Evolutionary conservation across 2,113 vertebrate species (phyloP).

Genomic region (Rhinoptilus africanus): DNA sequence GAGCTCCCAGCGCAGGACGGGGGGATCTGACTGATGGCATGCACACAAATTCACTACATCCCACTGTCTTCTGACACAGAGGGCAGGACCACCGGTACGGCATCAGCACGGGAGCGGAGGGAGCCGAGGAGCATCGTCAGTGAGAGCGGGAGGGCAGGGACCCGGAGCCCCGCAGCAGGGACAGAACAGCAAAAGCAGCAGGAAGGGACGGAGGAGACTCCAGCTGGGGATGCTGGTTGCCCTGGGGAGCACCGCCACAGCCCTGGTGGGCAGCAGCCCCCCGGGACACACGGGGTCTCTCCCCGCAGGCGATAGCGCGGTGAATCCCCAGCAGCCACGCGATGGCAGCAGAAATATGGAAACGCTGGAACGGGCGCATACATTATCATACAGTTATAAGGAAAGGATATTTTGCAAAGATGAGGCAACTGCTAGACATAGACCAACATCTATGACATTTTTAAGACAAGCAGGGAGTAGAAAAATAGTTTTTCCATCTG

Average conservation of each 20-base stretch:
- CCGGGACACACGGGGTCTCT: background rate
- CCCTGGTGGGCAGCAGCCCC: background rate
- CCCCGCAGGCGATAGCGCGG: background rate
- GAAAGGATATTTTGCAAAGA: background rate
- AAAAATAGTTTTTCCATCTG: background rate
- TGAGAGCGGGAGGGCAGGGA: background rate
- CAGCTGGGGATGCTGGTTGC: background rate
- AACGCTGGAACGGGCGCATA: background rate
- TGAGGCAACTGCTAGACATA: background rate
- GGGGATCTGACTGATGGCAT: background rate
- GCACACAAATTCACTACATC: accelerated
- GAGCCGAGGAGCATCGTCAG: background rate
- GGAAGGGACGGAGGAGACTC: background rate
- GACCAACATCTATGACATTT: background rate
- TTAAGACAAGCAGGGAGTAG: background rate
- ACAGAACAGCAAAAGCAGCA: background rate
- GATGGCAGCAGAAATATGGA: slow-evolving; percentile 38
- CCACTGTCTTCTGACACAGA: background rate
- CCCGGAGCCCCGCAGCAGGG: background rate
- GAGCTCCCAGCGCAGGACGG: no score
- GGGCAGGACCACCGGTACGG: background rate
- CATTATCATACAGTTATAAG: background rate
- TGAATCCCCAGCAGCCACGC: background rate
- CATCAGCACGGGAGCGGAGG: background rate
- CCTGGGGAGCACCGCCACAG: background rate